These are phyloP conservation scores for Aptenodytes forsteri DNA, from an alignment of 2,113 vertebrate species.

Conservation along the genomic window DNA sequence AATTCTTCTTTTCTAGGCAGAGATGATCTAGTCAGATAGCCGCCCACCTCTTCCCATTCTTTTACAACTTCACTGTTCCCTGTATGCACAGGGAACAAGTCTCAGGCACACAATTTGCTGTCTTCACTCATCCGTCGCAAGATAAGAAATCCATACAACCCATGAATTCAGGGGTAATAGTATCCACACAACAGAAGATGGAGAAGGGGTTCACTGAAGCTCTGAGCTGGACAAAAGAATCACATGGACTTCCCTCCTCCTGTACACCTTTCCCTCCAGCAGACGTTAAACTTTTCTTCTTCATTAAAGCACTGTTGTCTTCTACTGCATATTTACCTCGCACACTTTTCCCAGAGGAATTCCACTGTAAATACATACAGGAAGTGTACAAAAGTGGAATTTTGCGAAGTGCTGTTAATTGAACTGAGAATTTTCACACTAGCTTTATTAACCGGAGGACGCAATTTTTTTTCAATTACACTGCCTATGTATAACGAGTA, in stretches of 20 bases:
- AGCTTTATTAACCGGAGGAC: neutral
- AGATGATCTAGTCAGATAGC: neutral
- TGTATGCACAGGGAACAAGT: neutral
- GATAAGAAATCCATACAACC: neutral
- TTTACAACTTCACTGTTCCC: neutral
- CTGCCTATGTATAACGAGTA: neutral
- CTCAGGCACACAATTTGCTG: neutral
- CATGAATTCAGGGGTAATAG: neutral
- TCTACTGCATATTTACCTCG: neutral
- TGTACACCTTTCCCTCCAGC: neutral
- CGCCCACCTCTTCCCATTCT: neutral
- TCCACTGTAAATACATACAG: neutral
- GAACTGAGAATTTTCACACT: neutral
- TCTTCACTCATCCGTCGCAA: no score
- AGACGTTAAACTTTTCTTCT: neutral
- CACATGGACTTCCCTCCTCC: accelerated
- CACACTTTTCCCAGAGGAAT: neutral
- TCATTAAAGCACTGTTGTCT: neutral
- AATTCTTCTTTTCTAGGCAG: neutral
- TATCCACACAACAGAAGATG: neutral
- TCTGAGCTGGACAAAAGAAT: neutral
- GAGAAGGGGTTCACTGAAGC: neutral
- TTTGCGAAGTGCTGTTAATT: neutral
- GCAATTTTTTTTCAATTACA: neutral
- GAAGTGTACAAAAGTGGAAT: neutral